Evolutionary conservation across 2,888 invertebrate genomes (phyloP).

Genomic region (Opisthograptis luteolata): DNA sequence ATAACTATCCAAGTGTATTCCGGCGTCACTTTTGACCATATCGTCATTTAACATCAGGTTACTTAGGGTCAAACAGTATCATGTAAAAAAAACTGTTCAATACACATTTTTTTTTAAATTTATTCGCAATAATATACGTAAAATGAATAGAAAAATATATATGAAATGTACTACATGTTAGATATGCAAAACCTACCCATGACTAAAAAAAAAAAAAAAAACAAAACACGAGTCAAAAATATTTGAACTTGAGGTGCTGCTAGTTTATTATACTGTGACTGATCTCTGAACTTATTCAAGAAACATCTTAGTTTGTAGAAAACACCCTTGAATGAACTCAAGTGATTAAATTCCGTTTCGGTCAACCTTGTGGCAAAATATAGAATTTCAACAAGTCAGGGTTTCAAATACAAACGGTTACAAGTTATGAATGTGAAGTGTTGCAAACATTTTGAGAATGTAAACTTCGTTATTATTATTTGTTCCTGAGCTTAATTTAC

Average conservation of each 20-base stretch:
- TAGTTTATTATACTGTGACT: neutral
- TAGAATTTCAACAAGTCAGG: slow-evolving; percentile 6
- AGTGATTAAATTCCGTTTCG: slow-evolving; percentile 23
- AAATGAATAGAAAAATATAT: too few relatives aligned
- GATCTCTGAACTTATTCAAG: slow-evolving; percentile 10
- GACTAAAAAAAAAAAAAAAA: neutral
- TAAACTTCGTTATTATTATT: too few relatives aligned
- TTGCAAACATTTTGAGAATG: neutral
- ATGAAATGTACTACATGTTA: too few relatives aligned
- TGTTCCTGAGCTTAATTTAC: neutral
- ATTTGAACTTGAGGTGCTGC: slow-evolving; percentile 9
- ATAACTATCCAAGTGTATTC: too few relatives aligned
- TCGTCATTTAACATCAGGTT: too few relatives aligned
- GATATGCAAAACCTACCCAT: too few relatives aligned
- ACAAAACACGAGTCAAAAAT: neutral
- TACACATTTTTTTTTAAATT: too few relatives aligned
- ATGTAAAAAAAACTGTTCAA: too few relatives aligned
- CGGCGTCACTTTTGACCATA: too few relatives aligned
- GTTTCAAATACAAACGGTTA: neutral
- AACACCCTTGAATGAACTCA: slow-evolving; percentile 15
- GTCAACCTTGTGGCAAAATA: slow-evolving; percentile 15
- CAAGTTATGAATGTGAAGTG: neutral
- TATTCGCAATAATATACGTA: too few relatives aligned
- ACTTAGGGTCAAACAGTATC: too few relatives aligned
- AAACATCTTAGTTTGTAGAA: slow-evolving; percentile 15